phyloP scores from a whole-genome alignment of 2,113 vertebrate genomes.

The Peromyscus polionotus region DNA sequence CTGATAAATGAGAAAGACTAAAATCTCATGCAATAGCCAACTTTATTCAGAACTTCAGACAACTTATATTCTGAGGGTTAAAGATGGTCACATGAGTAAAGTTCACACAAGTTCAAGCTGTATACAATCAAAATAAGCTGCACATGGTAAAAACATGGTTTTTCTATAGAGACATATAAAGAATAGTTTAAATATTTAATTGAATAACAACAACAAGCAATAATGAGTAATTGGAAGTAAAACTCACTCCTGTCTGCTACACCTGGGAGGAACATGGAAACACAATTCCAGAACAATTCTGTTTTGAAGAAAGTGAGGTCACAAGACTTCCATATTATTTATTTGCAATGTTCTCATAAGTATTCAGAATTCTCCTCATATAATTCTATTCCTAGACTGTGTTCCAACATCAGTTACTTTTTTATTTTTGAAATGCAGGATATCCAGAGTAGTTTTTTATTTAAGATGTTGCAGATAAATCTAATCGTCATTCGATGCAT shows the following conservation, averaged over 20 bases:
- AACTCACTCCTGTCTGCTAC: not conserved
- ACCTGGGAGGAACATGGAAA: not conserved
- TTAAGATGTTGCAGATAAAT: not conserved
- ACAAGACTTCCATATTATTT: not conserved
- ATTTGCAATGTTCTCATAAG: not conserved
- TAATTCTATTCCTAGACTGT: not conserved
- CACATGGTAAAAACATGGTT: not conserved
- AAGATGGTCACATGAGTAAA: not conserved
- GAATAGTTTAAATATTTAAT: not conserved
- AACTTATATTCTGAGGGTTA: not conserved
- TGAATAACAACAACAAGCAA: not conserved
- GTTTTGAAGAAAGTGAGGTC: not conserved
- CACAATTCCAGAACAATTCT: not conserved
- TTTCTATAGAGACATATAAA: not conserved
- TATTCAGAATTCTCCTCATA: not conserved
- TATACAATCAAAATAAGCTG: not conserved
- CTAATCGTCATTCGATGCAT: not conserved
- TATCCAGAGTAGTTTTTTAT: not conserved
- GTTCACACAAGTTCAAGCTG: not conserved
- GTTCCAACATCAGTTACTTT: not conserved
- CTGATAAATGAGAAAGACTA: not conserved
- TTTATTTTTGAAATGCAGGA: not conserved
- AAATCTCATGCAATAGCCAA: not conserved
- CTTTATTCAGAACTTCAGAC: not conserved
- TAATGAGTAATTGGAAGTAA: not conserved